Evolutionary conservation across 2,113 vertebrate species (phyloP).

Genomic region (Chroicocephalus ridibundus): DNA sequence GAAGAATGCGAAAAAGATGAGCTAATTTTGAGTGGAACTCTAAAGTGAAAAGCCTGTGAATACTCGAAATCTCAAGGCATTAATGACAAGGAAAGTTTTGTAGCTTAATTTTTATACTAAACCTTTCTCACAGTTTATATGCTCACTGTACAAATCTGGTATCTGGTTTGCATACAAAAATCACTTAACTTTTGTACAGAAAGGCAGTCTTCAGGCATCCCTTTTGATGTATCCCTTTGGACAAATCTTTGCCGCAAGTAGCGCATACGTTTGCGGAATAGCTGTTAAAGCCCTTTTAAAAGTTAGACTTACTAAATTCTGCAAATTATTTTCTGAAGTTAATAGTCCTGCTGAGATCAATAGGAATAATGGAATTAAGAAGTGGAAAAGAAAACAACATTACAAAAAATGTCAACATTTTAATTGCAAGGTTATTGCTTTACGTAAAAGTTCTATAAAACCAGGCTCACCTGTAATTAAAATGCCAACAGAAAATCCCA

Average conservation of each 20-base stretch:
- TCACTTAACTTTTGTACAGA: neutral
- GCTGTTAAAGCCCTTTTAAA: neutral
- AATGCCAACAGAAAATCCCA: neutral
- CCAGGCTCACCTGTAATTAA: neutral
- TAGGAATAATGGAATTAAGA: neutral
- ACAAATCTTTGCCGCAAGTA: neutral
- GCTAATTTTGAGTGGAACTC: neutral
- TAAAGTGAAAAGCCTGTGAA: neutral
- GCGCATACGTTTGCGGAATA: rapidly evolving
- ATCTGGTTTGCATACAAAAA: neutral
- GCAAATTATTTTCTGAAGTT: neutral
- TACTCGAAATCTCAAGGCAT: neutral
- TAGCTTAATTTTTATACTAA: neutral
- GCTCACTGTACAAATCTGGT: neutral
- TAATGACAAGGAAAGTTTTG: neutral
- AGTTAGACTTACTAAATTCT: neutral
- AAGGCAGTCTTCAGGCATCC: neutral
- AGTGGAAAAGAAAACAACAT: neutral
- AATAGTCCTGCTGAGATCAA: neutral
- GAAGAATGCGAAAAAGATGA: neutral
- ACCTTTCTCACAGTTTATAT: neutral
- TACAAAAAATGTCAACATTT: neutral
- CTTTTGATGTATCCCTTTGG: neutral
- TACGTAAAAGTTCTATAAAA: neutral
- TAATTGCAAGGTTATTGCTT: neutral